A percentile compares a stretch with the other conserved stretches of the same genome.
These are phyloP conservation scores for Ecliptopera silaceata DNA, from an alignment of 2,888 invertebrate genomes.

Conservation along the genomic window DNA sequence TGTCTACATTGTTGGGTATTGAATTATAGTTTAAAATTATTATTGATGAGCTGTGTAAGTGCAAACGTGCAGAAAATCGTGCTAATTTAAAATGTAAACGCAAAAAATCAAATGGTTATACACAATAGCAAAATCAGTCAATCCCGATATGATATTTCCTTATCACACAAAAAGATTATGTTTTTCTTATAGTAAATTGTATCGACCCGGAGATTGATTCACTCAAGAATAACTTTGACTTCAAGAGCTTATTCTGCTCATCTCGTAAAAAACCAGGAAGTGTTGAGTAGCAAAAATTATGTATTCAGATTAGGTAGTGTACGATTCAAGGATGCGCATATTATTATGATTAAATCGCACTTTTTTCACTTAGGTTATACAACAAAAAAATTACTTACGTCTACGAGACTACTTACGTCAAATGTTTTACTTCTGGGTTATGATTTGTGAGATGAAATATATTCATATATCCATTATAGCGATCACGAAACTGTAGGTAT, in stretches of 20 bases:
- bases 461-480: neutral
- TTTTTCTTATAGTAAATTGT: constrained; percentile 27
- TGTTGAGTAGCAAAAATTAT: constrained; percentile 52
- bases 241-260: constrained; percentile 42
- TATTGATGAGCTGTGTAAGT: too few species aligned
- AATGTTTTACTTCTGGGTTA: neutral
- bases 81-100: neutral
- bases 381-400: constrained; percentile 5
- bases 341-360: constrained; percentile 30
- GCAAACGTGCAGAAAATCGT: neutral
- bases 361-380: constrained; percentile 32
- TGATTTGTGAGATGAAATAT: neutral
- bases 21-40: too few species aligned
- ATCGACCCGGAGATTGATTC: constrained; percentile 36
- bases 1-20: too few species aligned
- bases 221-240: constrained; percentile 31
- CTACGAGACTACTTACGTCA: neutral
- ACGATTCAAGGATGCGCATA: constrained; percentile 54
- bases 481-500: too few species aligned
- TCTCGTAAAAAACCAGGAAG: constrained; percentile 60
- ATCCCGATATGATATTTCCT: constrained; percentile 26
- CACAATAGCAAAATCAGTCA: constrained; percentile 19
- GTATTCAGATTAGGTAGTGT: constrained; percentile 36
- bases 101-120: neutral
- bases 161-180: constrained; percentile 27